Evolutionary conservation across 2,113 vertebrate species (phyloP), one percentile per base, ranked within the genome.

Genomic region (Heteronetta atricapilla): DNA sequence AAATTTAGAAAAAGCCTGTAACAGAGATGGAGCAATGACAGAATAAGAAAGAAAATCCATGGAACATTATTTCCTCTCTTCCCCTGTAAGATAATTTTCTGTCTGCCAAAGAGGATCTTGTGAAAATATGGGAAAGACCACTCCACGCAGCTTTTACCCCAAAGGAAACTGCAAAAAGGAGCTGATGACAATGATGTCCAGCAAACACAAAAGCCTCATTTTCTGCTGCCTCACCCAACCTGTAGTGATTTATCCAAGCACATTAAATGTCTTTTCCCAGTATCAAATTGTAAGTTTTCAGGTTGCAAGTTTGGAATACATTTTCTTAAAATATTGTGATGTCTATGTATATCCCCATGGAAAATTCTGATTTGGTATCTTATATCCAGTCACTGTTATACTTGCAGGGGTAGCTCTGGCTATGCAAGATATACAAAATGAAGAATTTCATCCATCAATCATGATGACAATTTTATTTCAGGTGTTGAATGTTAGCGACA

Each of bases 1-100:
- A 88, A 50, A 83, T 77, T 63, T 73, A 68, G 66, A 74, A 86
- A 78, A 92, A 92, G 15, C 28, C 44, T 87, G 20, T 85, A 62
- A 72, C 60, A 48, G 82, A 70, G 42, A 63, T 52, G 23, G 36
- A 72, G 69, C 29, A 88, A 67, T 13, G 0, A 0, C 48, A 58
- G n/a, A 42, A 86, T 75, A n/a, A 12, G 13, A 5, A 2, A 9
- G 1, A 6, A 42, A 70, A 56, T 62, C 74, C 52, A 1, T 36
- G 36, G 29, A n/a, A n/a, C 28, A 4, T 77, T 76, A 33, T 94
- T 92, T 69, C 20, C 33, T 80, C 76, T 91, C 8, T 13, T 42
- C 12, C 4, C 5, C 29, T 50, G 22, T 84, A n/a, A 86, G 62
- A 67, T 76, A 77, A 42, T 13, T 69, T 91, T 87, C 56, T 83